Conservation (phyloP, 2,888 invertebrate genomes). For the Pterostichus madidus region DNA sequence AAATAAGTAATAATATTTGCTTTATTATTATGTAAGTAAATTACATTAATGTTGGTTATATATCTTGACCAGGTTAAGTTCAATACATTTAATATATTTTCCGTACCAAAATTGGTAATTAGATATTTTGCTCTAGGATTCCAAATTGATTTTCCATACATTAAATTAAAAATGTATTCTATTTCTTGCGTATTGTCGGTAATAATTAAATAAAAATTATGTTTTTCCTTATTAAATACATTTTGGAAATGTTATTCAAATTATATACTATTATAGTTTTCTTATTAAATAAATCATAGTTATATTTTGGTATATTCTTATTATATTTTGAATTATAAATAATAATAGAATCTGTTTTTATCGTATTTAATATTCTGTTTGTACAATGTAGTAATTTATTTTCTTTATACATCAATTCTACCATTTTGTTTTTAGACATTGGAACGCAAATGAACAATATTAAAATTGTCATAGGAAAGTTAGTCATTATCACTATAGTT, state of each 20-base stretch:
- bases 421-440: background rate
- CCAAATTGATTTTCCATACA: conserved; percentile 20
- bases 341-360: background rate
- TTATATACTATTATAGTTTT: background rate
- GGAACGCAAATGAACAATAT: background rate
- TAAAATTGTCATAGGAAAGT: background rate
- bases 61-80: conserved; percentile 46
- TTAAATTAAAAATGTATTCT: background rate
- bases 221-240: conserved; percentile 20
- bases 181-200: background rate
- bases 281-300: background rate
- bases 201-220: conserved; percentile 28
- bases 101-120: conserved; percentile 16
- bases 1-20: conserved; percentile 12
- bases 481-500: too few relatives aligned
- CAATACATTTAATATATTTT: conserved; percentile 20
- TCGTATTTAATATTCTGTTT: background rate
- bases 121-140: conserved; percentile 33
- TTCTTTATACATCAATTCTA: background rate
- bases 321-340: conserved; percentile 16
- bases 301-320: background rate
- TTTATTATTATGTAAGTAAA: conserved; percentile 10
- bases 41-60: conserved; percentile 33
- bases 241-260: conserved; percentile 3
- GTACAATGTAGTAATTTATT: background rate